A percentile compares a stretch with the other conserved stretches of the same genome.
These are phyloP conservation scores for Eidolon helvum DNA, from an alignment of 2,113 vertebrate species.

Conservation along the genomic window DNA sequence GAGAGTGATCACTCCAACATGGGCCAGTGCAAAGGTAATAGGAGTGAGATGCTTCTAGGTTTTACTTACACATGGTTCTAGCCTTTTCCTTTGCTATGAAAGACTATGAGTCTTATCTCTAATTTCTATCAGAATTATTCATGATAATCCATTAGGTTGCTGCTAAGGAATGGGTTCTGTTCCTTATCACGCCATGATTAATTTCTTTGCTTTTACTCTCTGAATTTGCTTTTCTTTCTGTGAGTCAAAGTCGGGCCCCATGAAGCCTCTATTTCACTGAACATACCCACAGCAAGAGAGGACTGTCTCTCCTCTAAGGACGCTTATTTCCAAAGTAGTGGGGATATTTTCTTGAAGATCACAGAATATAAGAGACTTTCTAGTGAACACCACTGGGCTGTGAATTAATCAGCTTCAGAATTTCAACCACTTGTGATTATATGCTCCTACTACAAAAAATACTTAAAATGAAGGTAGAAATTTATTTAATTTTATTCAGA, in stretches of 20 bases:
- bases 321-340: not conserved
- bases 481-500: not conserved
- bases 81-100: not conserved
- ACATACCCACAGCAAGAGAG: not conserved
- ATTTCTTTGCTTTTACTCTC: not conserved
- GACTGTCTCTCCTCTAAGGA: not conserved
- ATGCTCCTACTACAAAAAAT: not conserved
- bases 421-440: not conserved
- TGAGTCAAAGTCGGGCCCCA: not conserved
- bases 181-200: not conserved
- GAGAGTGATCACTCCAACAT: conserved; percentile 88
- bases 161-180: not conserved
- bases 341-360: not conserved
- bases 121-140: not conserved
- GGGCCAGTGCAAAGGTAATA: conserved; percentile 91
- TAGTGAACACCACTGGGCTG: not conserved
- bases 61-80: not conserved
- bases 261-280: not conserved
- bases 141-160: not conserved
- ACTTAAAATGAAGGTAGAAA: not conserved
- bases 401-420: not conserved
- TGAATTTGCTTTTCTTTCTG: not conserved
- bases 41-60: not conserved
- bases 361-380: not conserved
- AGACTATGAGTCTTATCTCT: not conserved